phyloP scores from a whole-genome alignment of 2,888 invertebrate species.

The Cepaea hortensis region DNA sequence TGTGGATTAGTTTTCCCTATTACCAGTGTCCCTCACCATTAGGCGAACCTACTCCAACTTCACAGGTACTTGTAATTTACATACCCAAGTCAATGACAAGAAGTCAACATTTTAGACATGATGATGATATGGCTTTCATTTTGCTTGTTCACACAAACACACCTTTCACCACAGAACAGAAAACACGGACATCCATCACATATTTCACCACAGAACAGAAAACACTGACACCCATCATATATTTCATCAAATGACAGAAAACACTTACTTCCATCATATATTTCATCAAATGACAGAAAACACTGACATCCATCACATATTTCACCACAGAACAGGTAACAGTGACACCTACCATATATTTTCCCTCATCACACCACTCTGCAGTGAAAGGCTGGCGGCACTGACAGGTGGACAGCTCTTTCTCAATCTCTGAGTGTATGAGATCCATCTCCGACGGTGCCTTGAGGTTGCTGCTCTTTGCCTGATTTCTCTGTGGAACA shows the following conservation, averaged over 20 bases:
- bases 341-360: conserved; percentile 66
- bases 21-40: too few relatives aligned
- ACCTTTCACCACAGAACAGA: background rate
- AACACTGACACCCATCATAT: too few relatives aligned
- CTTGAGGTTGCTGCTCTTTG: conserved; percentile 57
- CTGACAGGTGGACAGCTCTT: conserved; percentile 72
- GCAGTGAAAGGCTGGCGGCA: conserved; percentile 73
- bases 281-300: background rate
- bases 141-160: too few relatives aligned
- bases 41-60: too few relatives aligned
- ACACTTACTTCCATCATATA: background rate
- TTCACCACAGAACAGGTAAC: background rate
- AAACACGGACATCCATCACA: background rate
- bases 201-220: background rate
- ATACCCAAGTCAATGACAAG: too few relatives aligned
- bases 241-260: background rate
- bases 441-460: conserved; percentile 70
- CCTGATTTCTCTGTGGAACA: conserved; percentile 31
- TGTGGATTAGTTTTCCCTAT: too few relatives aligned
- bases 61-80: too few relatives aligned
- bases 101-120: too few relatives aligned
- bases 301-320: too few relatives aligned
- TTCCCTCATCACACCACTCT: conserved; percentile 72
- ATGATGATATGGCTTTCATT: too few relatives aligned
- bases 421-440: conserved; percentile 75